These are phyloP conservation scores for Porites divaricata DNA, from an alignment of 92 coral and sea anemone species.

Conservation along the genomic window DNA sequence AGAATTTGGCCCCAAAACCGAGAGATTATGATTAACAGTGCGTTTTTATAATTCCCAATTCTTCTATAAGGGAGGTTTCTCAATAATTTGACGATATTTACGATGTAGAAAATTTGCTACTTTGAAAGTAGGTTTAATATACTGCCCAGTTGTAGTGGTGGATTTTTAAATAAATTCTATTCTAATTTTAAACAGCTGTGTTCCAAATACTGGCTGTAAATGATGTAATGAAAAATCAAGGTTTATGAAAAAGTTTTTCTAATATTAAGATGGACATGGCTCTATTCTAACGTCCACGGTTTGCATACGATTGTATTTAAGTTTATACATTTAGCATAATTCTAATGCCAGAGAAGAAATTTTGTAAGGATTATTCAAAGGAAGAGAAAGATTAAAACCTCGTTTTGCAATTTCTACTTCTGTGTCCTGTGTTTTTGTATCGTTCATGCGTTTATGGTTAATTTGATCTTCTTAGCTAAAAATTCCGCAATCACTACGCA, in stretches of 20 bases:
- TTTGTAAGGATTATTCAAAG: constrained; percentile 89
- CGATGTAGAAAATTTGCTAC: constrained; percentile 88
- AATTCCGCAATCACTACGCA: constrained; percentile 71
- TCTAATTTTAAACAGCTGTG: constrained; percentile 80
- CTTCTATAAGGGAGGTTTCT: constrained; percentile 80
- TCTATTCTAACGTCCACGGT: constrained; percentile 73
- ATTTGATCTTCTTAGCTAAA: not conserved
- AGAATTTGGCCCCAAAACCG: constrained; percentile 77
- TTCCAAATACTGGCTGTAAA: constrained; percentile 80
- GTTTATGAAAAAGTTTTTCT: constrained; percentile 79
- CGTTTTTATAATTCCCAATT: constrained; percentile 73
- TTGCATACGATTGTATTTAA: constrained; percentile 80
- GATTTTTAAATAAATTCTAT: constrained; percentile 90
- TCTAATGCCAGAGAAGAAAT: constrained; percentile 82
- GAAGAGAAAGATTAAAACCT: constrained; percentile 75
- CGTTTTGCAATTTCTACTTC: constrained; percentile 77
- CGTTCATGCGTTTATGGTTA: not conserved
- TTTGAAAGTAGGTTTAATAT: constrained; percentile 87
- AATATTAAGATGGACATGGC: constrained; percentile 74
- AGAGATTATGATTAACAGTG: constrained; percentile 83
- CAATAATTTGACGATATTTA: constrained; percentile 59
- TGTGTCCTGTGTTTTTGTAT: constrained; percentile 28
- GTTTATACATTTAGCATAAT: constrained; percentile 75
- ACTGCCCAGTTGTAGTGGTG: constrained; percentile 81
- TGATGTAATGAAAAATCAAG: constrained; percentile 76